Conservation (phyloP, 1,140 invertebrate species). For the Oedothorax gibbosus region DNA sequence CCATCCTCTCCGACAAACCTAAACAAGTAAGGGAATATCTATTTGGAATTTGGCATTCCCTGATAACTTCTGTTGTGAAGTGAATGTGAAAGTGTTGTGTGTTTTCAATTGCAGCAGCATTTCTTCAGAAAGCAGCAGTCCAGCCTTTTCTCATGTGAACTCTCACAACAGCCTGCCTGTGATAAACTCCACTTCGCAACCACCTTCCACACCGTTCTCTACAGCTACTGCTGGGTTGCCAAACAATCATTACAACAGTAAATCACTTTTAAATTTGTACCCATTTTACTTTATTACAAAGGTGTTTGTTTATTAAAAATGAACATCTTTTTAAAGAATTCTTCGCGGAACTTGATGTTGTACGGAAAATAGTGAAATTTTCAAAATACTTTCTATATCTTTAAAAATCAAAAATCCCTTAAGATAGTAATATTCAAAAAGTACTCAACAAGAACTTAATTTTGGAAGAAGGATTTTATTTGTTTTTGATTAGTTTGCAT, state of each 20-base stretch:
- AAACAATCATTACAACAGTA: slow-evolving; percentile 55
- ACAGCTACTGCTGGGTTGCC: slow-evolving; percentile 43
- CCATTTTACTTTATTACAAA: too few relatives aligned
- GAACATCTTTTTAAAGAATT: too few relatives aligned
- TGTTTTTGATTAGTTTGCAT: too few relatives aligned
- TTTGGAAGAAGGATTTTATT: too few relatives aligned
- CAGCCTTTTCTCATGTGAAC: slow-evolving; percentile 29
- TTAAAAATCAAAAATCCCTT: too few relatives aligned
- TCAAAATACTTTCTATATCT: too few relatives aligned
- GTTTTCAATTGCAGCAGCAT: background rate
- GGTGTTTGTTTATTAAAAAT: too few relatives aligned
- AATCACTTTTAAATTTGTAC: background rate
- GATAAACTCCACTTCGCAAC: slow-evolving; percentile 46
- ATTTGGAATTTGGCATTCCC: too few relatives aligned
- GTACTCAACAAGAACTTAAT: too few relatives aligned
- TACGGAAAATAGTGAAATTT: too few relatives aligned
- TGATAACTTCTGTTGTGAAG: background rate
- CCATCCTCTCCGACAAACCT: slow-evolving; percentile 7
- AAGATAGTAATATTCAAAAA: too few relatives aligned
- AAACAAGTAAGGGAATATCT: background rate
- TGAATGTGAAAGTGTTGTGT: background rate
- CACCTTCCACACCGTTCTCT: slow-evolving; percentile 60
- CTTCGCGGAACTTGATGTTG: too few relatives aligned
- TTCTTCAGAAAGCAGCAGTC: slow-evolving; percentile 47
- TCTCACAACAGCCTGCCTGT: slow-evolving; percentile 43